Conservation (phyloP, 2,888 invertebrate species). For the Penaeus monodon region DNA sequence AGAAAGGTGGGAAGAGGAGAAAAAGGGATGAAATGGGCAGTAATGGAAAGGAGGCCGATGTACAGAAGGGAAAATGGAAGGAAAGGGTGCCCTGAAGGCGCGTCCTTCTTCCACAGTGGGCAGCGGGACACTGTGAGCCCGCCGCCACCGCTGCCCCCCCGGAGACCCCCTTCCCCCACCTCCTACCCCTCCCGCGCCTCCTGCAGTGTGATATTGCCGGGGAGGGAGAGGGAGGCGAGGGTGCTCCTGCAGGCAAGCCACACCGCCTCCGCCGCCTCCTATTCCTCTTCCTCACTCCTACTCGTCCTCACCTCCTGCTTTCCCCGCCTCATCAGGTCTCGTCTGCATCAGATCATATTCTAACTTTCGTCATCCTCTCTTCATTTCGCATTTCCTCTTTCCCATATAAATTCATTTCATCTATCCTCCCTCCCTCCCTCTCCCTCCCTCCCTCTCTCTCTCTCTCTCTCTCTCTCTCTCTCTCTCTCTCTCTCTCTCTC, state of each 20-base stretch:
- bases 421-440: background rate
- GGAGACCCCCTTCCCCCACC: background rate
- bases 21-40: background rate
- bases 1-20: background rate
- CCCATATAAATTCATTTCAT: too few relatives aligned
- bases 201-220: conserved; percentile 22
- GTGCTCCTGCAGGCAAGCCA: conserved; percentile 16
- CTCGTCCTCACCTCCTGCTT: background rate
- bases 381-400: too few relatives aligned
- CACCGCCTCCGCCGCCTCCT: background rate
- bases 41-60: background rate
- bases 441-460: background rate
- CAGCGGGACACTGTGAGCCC: conserved; percentile 50
- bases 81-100: conserved; percentile 25
- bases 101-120: conserved; percentile 55
- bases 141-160: conserved; percentile 29
- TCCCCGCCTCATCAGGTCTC: background rate
- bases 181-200: conserved; percentile 5
- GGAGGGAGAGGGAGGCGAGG: conserved; percentile 4
- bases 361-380: too few relatives aligned
- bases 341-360: background rate
- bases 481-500: background rate
- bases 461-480: background rate
- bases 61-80: background rate
- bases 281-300: background rate